Base-by-base conservation (phyloP, 2,797 vertebrate genomes). In the Brotula barbata region DNA sequence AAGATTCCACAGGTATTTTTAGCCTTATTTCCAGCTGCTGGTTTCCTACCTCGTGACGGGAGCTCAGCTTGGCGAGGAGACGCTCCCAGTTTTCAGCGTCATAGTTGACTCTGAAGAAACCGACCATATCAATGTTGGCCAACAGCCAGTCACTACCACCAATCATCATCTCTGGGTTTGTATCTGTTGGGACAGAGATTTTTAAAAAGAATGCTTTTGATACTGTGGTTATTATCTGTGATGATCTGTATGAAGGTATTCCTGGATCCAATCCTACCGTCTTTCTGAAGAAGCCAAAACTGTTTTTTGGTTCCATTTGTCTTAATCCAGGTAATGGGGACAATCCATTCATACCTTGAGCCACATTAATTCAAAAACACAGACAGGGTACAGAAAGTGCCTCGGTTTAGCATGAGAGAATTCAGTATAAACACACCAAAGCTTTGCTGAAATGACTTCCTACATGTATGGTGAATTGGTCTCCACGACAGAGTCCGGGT, bases 71-170 rank as follows among this genome's bases (percentile, higher is more conserved):
- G 0, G 0, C 0, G 7, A 94, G 81, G 47, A 97, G 89, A 50
- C 55, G 89, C 1, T 74, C n/a, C 95, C 95, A 97, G 88, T 97
- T 96, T 0, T 5, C 28, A 0, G n/a, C 5, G 21, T 97, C 91
- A 0, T 97, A 96, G 81, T 96, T 96, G 71, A 96, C 95, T 19
- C 89, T 90, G 82, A 89, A 97, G 67, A 93, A 96, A n/a, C 93
- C 94, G 0, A 50, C 87, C 77, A 93, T 92, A 0, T 95, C n/a
- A 6, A 95, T 23, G 80, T 97, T 97, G 70, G 92, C 85, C 68
- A 97, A 49, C 31, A 96, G 37, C 95, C 94, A 96, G 0, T 19
- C 13, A 1, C 0, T 0, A 0, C 0, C 0, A 8, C 0, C 0
- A 0, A 70, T 4, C 11, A 0, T 37, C 80, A 93, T 82, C 0